Conservation (phyloP, 2,888 invertebrate genomes). For the Furcula furcula region DNA sequence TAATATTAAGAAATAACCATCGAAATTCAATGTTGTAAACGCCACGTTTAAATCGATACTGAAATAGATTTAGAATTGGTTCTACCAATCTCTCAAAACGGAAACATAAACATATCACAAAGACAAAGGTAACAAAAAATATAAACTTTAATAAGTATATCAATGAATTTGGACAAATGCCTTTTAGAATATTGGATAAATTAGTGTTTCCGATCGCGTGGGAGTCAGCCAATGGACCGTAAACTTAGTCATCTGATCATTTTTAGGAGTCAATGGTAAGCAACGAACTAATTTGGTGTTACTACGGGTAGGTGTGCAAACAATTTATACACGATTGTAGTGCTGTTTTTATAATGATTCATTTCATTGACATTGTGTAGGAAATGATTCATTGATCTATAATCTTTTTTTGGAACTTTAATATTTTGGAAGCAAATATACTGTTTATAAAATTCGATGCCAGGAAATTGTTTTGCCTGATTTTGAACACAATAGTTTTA, state of each 20-base stretch:
- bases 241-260: conserved; percentile 1
- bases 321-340: not conserved
- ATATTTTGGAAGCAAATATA: no score
- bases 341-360: not conserved
- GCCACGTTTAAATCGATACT: no score
- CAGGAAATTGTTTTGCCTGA: no score
- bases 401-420: not conserved
- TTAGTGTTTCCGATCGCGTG: not conserved
- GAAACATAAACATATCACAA: no score
- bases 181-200: not conserved
- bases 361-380: not conserved
- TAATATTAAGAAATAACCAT: no score
- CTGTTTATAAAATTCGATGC: no score
- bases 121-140: no score
- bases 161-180: not conserved
- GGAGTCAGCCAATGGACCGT: not conserved
- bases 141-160: no score
- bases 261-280: not conserved
- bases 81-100: no score
- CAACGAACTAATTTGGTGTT: not conserved
- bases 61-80: no score
- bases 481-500: no score
- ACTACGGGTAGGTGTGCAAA: not conserved
- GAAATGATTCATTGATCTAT: not conserved
- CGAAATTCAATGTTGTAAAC: no score